Base-by-base conservation (phyloP, 2,113 vertebrate genomes). In the Larimichthys crocea region DNA sequence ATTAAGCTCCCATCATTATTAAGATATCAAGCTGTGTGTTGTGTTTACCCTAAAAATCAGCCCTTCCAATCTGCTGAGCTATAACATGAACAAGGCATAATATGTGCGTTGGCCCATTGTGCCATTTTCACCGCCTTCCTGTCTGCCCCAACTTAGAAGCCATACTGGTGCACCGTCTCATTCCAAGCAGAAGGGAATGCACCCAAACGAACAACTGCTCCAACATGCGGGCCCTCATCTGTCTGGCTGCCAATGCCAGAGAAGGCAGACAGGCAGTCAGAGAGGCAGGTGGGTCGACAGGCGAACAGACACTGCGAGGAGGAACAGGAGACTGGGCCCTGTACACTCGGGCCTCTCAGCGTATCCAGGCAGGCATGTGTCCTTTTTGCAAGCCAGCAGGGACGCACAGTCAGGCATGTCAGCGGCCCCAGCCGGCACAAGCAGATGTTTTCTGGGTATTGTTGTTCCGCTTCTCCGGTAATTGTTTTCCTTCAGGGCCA, bases 391-490 rank as follows among this genome's bases (percentile, higher is more conserved):
- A 89, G 90, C 89, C 90, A 93, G 85, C 88, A 93, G 88, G 88
- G 92, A 93, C 83, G 42, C 76, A 85, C 77, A 89, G 76, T 86
- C 82, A 89, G 83, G 76, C 86, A 71, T 79, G 86, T 87, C 86
- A 52, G 81, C 63, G 88, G 83, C 86, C 91, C 84, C 88, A 83
- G 90, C 90, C 88, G 84, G 88, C 67, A 63, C 57, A 69, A 92
- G 92, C 94, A 94, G 94, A 94, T 94, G 94, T 95, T 95, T 93
- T 88, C 86, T 75, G 88, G 80, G 83, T 89, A 93, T 94, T 94
- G 93, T 94, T 92, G 91, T 91, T 93, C 82, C 59, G 84, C 89
- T 83, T 88, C 87, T 80, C 79, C 72, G 73, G 88, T 93, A 92
- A 95, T 94, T 94, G 91, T 91, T 94, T 94, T 90, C 80, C 85